Conservation (phyloP, 2,888 invertebrate genomes). For the Platycheirus albimanus region DNA sequence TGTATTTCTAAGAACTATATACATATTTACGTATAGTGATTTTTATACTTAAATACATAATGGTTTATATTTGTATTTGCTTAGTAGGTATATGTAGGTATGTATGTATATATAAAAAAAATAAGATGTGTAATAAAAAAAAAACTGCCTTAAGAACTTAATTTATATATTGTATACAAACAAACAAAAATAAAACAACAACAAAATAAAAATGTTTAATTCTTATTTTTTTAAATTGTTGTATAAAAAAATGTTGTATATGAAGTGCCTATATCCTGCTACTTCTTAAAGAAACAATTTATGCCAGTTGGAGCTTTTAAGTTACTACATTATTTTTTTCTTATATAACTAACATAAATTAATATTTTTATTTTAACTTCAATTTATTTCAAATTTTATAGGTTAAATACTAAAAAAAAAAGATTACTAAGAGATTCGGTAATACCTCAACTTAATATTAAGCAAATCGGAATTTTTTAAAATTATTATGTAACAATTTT, state of each 20-base stretch:
- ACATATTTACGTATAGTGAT: conserved; percentile 16
- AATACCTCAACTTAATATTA: conserved; percentile 60
- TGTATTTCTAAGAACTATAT: conserved; percentile 41
- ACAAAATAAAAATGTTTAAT: background rate
- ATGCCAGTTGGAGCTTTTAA: conserved; percentile 19
- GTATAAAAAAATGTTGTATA: conserved; percentile 37
- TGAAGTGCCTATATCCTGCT: conserved; percentile 55
- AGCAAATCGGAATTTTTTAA: conserved; percentile 14
- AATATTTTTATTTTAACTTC: background rate
- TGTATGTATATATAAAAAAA: too few species aligned
- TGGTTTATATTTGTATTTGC: conserved; percentile 38
- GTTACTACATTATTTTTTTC: too few species aligned
- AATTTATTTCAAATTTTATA: background rate
- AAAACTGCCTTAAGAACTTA: conserved; percentile 64
- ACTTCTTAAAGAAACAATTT: conserved; percentile 14
- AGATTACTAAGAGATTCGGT: conserved; percentile 15
- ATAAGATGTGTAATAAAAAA: conserved; percentile 50
- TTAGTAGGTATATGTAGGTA: too few species aligned
- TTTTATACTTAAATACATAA: conserved; percentile 42
- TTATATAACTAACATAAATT: background rate
- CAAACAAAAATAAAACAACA: conserved; percentile 3
- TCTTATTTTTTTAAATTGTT: conserved; percentile 41
- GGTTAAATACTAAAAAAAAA: conserved; percentile 1
- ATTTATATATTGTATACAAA: conserved; percentile 13
- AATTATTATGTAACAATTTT: conserved; percentile 5